Evolutionary conservation across 2,888 invertebrate species (phyloP), one percentile per base, ranked within the genome.

Genomic region (Leucophenga maculata): DNA sequence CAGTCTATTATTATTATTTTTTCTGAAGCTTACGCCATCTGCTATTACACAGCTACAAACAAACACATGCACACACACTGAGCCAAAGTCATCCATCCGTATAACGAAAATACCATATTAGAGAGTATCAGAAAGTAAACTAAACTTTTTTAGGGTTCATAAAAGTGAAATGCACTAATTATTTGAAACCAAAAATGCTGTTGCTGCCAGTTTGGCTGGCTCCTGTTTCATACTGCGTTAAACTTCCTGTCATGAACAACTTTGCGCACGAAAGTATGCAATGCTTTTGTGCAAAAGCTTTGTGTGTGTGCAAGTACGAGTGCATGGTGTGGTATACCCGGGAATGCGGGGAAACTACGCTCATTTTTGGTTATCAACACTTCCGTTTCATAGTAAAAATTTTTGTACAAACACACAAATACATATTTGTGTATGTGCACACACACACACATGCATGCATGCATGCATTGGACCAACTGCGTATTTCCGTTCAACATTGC

Each of bases 401-500:
- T 64, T 64, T 64, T 46, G 39, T 20, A 22, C 46, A 64, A 48
- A 48, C 62, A 46, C 22, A 62, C 62, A 46, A 22, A 46, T 39
- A 39, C 11, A 39, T 39, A 11, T 39, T 39, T 39, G 39, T 6
- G 39, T 39, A 26, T 26, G 39, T 39, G 39, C 39, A 39, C 8
- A 39, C 39, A 39, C 39, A 39, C 9, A 39, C 39, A 39, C 39
- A 60, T 6, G 4, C 57, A 31, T 0, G 14, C 48, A 14, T 1
- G n/a, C 32, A 32, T n/a, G 31, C 16, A n/a, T 1, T 50, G 26
- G 20, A 20, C 14, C 62, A 64, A 64, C 48, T 64, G 62, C 48
- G 62, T 48, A 64, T 64, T 48, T 64, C 48, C 48, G 39, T 80
- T 81, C 78, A 82, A 80, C 80, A 81, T 83, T 80, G 77, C 80